These are phyloP conservation scores for Bombus cullumanus DNA, from an alignment of 1,140 invertebrate species.

Conservation along the genomic window DNA sequence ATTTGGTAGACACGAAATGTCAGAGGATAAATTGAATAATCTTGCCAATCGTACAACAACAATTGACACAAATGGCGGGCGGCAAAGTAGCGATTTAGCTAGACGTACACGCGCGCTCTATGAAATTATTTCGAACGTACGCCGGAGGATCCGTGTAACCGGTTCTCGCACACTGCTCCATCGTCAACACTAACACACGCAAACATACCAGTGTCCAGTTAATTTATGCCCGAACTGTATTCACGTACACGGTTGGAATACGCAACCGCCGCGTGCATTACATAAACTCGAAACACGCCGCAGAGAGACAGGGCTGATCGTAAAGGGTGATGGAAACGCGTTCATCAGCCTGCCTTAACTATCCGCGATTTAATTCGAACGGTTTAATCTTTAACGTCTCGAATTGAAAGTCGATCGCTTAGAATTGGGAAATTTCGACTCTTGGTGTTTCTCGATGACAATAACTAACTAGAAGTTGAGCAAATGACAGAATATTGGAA, in stretches of 20 bases:
- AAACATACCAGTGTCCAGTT: constrained; percentile 55
- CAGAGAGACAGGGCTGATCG: constrained; percentile 54
- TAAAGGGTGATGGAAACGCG: constrained; percentile 67
- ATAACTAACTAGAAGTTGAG: background rate
- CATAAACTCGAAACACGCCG: constrained; percentile 72
- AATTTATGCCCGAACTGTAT: constrained; percentile 72
- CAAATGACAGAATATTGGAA: background rate
- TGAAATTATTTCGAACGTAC: constrained; percentile 43
- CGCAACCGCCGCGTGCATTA: constrained; percentile 68
- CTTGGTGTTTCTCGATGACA: too few species aligned
- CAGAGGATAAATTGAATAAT: constrained; percentile 39
- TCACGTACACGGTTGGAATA: constrained; percentile 63
- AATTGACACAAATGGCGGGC: constrained; percentile 17
- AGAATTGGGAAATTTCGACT: background rate
- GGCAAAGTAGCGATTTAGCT: constrained; percentile 38
- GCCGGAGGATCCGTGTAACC: constrained; percentile 19
- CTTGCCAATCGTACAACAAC: constrained; percentile 10
- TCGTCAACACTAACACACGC: background rate
- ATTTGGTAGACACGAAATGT: background rate
- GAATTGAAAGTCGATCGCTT: background rate
- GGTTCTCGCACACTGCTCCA: background rate
- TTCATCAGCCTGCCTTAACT: constrained; percentile 70
- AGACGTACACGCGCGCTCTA: background rate
- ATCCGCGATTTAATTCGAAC: constrained; percentile 55
- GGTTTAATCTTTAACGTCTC: constrained; percentile 55